phyloP scores from a whole-genome alignment of 2,888 invertebrate species.

The Hecatera dysodea region DNA sequence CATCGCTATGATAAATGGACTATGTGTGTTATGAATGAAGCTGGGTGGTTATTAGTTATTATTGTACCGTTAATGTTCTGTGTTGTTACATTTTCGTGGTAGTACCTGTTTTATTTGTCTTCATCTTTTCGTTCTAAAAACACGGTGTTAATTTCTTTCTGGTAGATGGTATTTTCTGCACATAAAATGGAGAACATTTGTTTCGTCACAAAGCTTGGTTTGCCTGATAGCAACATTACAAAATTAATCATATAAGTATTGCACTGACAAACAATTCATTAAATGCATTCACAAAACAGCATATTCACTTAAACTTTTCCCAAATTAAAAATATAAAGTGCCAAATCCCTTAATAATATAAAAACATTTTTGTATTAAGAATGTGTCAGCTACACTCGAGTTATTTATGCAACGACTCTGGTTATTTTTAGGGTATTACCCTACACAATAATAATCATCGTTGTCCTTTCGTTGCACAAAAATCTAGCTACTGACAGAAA shows the following conservation, averaged over 20 bases:
- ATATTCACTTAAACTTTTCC: not conserved
- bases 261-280: not conserved
- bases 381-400: slow-evolving; percentile 18
- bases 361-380: slow-evolving; percentile 20
- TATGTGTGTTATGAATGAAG: slow-evolving; percentile 25
- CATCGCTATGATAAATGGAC: slow-evolving; percentile 38
- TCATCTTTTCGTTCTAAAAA: not conserved
- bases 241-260: not conserved
- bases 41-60: slow-evolving; percentile 24
- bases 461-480: slow-evolving; percentile 34
- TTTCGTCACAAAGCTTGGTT: not conserved
- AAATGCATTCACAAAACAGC: not conserved
- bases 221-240: not conserved
- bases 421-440: too few species aligned
- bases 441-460: slow-evolving; percentile 26
- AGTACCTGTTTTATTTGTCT: not conserved
- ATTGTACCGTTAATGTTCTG: slow-evolving; percentile 10
- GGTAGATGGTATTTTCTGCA: not conserved
- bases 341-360: too few species aligned
- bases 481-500: slow-evolving; percentile 33
- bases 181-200: not conserved
- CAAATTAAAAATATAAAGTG: not conserved
- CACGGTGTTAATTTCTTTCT: not conserved
- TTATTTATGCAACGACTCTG: too few species aligned
- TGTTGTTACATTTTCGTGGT: not conserved